These are phyloP conservation scores for Danio rerio DNA, from an alignment of 2,113 vertebrate species.

Conservation along the genomic window GRCz12tu NC_133184.1:24217501-24218000, in stretches of 20 bases:
- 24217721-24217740: slow-evolving; percentile 19
- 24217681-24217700: background rate
- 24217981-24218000: slow-evolving; percentile 9
- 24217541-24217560: background rate
- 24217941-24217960: slow-evolving; percentile 9
- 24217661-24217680: background rate
- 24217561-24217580: background rate
- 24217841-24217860: slow-evolving; percentile 80
- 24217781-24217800: slow-evolving; percentile 66
- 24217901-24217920: slow-evolving; percentile 64
- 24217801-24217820: slow-evolving; percentile 71
- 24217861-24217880: slow-evolving; percentile 71
- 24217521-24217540: background rate
- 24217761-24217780: slow-evolving; percentile 33
- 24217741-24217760: slow-evolving; percentile 11
- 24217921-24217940: slow-evolving; percentile 60
- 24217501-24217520: background rate
- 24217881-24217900: slow-evolving; percentile 71
- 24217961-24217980: slow-evolving; percentile 31
- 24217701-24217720: background rate
- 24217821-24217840: slow-evolving; percentile 77
- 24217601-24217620: background rate
- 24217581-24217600: background rate
- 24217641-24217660: background rate
- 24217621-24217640: too few species aligned